Conservation (phyloP, 2,888 invertebrate species). For the Erebia palarica region DNA sequence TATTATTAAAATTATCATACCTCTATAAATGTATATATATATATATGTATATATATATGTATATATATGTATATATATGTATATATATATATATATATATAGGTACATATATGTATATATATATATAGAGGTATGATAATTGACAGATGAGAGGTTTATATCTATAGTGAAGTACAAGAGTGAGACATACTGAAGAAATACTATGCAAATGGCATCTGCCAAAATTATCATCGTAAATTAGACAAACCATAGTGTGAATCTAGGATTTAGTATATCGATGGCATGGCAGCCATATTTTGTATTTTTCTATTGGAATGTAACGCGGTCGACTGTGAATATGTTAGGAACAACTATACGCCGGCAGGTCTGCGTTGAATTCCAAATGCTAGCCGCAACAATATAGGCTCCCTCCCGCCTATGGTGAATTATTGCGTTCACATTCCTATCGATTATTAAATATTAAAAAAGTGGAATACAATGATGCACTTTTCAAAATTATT, state of each 20-base stretch:
- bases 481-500: neutral
- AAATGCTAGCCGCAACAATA: slow-evolving; percentile 16
- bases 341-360: slow-evolving; percentile 20
- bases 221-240: no score
- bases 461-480: neutral
- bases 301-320: slow-evolving; percentile 25
- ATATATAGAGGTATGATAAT: no score
- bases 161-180: no score
- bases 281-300: slow-evolving; percentile 15
- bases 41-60: no score
- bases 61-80: no score
- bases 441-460: slow-evolving; percentile 1
- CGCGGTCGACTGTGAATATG: slow-evolving; percentile 17
- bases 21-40: no score
- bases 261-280: slow-evolving; percentile 10
- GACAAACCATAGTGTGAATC: neutral
- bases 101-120: no score
- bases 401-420: neutral
- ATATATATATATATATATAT: no score
- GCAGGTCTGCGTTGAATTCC: slow-evolving; percentile 14
- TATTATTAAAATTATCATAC: no score
- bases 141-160: no score
- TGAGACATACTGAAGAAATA: no score
- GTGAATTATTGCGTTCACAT: neutral
- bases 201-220: no score